Base-by-base conservation (phyloP, 2,113 vertebrate species). In the Brachionichthys hirsutus region DNA sequence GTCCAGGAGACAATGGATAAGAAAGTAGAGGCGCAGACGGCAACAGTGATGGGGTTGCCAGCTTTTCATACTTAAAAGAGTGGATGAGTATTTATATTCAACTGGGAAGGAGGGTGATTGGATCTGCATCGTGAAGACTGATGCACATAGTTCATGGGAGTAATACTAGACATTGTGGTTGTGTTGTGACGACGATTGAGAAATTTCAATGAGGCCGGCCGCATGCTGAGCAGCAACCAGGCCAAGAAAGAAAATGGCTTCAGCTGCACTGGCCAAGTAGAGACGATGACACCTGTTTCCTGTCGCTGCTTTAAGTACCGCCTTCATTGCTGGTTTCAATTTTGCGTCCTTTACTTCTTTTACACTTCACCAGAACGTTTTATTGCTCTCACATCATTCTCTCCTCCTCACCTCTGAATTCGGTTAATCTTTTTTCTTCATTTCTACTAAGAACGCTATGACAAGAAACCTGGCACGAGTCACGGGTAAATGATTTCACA, bases 251-350 rank as follows among this genome's bases (percentile, higher is more conserved):
- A 85, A 85, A 85, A 78, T 61, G 36, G 74, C 70, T 82, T 74
- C n/a, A 65, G 69, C 68, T 47, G 64, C 43, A 12, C 40, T 9
- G 14, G 51, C 65, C 70, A 85, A 86, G 70, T 84, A 76, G 82
- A n/a, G 87, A 87, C 82, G 81, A 86, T 87, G 84, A 77, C 89
- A 91, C 89, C 89, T 91, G 89, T 91, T 92, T 85, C 62, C 73
- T 75, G 77, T 72, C 53, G 62, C 24, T 48, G 56, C 75, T 75
- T 70, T 66, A 57, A 62, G 43, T 16, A 12, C 20, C 76, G 69
- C 73, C 74, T 61, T 66, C 71, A 54, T 56, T 66, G 30, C 62
- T 68, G 78, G 67, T 79, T 76, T 77, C 65, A 46, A 76, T 84
- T 74, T 73, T 47, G 34, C 67, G 46, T 16, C 35, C 62, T 57